Percentiles rank a stretch among this genome's conserved stretches.
phyloP scores from a whole-genome alignment of 2,888 invertebrate genomes.

The Caenorhabditis imperialis region DNA sequence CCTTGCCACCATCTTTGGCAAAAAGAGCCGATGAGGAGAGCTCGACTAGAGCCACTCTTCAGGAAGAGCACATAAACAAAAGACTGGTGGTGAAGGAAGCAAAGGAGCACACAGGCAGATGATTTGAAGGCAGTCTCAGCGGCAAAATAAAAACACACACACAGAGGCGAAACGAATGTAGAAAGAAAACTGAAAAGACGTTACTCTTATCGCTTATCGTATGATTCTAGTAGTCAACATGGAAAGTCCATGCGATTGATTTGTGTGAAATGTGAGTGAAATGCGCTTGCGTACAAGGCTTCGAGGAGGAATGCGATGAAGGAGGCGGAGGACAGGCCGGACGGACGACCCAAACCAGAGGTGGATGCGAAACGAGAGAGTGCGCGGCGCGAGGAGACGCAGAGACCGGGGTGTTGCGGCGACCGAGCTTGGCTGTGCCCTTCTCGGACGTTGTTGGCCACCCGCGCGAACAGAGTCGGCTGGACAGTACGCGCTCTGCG shows the following conservation, averaged over 20 bases:
- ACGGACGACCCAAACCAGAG: slow-evolving; percentile 34
- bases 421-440: slow-evolving; percentile 34
- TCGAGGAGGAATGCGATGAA: not conserved
- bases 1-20: too few species aligned
- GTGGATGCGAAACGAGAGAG: not conserved
- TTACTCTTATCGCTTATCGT: too few species aligned
- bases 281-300: not conserved
- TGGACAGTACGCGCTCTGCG: slow-evolving; percentile 49
- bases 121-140: slow-evolving; percentile 24
- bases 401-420: slow-evolving; percentile 16
- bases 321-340: slow-evolving; percentile 36
- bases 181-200: too few species aligned
- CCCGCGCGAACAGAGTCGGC: slow-evolving; percentile 23
- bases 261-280: slow-evolving; percentile 6
- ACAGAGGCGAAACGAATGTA: slow-evolving; percentile 14
- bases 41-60: slow-evolving; percentile 19
- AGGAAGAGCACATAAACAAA: slow-evolving; percentile 53
- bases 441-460: slow-evolving; percentile 43
- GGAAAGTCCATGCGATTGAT: slow-evolving; percentile 9
- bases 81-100: slow-evolving; percentile 23
- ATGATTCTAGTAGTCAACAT: too few species aligned
- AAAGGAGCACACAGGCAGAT: slow-evolving; percentile 27
- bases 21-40: slow-evolving; percentile 1
- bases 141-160: slow-evolving; percentile 15
- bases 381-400: slow-evolving; percentile 18